These are phyloP conservation scores for Dendrophyllia cribrosa DNA, from an alignment of 64 coral and sea anemone species.

Conservation along the genomic window DNA sequence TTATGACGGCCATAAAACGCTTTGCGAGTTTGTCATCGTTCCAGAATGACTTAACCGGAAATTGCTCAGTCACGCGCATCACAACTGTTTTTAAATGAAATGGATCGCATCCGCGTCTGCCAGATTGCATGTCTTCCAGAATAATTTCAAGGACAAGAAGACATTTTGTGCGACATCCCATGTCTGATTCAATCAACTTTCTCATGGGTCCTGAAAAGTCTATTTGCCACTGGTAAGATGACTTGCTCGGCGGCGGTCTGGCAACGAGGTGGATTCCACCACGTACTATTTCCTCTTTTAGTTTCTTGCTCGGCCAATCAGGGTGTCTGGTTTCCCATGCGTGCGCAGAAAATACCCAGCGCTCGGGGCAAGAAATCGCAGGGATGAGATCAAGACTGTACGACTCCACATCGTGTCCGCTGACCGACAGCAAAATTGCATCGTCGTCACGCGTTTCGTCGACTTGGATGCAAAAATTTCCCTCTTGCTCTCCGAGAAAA, in stretches of 20 bases:
- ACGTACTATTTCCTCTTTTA: constrained; percentile 47
- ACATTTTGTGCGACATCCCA: constrained; percentile 71
- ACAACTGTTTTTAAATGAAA: constrained; percentile 60
- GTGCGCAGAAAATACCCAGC: constrained; percentile 75
- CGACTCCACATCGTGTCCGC: constrained; percentile 16
- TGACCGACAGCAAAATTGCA: constrained; percentile 42
- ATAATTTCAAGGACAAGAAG: constrained; percentile 67
- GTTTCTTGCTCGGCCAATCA: constrained; percentile 68
- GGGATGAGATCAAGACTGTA: constrained; percentile 47
- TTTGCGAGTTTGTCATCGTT: constrained; percentile 61
- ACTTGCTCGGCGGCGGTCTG: constrained; percentile 55
- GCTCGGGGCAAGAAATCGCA: constrained; percentile 65
- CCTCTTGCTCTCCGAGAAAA: not conserved
- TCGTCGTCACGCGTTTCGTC: constrained; percentile 41
- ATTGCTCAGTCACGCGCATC: constrained; percentile 50
- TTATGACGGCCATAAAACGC: constrained; percentile 46
- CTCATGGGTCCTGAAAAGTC: constrained; percentile 59
- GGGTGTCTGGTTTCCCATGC: constrained; percentile 67
- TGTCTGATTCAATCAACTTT: constrained; percentile 48
- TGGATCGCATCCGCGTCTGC: constrained; percentile 10
- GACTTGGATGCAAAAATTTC: constrained; percentile 30
- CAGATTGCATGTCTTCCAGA: not conserved
- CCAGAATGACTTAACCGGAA: constrained; percentile 70
- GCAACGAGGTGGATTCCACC: constrained; percentile 67
- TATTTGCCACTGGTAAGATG: constrained; percentile 82